A percentile compares a stretch with the other conserved stretches of the same genome.
These are phyloP conservation scores for Lasius platythorax DNA, from an alignment of 2,888 invertebrate genomes.

Conservation along the genomic window DNA sequence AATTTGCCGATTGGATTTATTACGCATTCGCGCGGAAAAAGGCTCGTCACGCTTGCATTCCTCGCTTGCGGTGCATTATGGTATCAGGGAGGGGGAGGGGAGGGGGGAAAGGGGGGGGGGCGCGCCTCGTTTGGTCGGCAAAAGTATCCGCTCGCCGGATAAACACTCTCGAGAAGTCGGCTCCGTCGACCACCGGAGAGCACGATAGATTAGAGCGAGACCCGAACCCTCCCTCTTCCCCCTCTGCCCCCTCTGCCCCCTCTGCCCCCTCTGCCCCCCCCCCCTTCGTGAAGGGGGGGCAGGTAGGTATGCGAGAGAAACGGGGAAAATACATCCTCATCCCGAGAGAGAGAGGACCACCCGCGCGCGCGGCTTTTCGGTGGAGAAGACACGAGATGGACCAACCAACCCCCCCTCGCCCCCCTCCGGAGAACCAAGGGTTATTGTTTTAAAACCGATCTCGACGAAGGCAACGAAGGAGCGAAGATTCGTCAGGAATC, in stretches of 20 bases:
- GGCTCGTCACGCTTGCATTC: slow-evolving; percentile 59
- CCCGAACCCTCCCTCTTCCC: neutral
- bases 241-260: too few relatives aligned
- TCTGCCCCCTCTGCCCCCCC: too few relatives aligned
- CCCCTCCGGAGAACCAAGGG: too few relatives aligned
- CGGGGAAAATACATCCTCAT: neutral
- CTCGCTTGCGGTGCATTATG: slow-evolving; percentile 37
- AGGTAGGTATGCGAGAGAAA: slow-evolving; percentile 34
- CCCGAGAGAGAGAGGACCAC: slow-evolving; percentile 15
- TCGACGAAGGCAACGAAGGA: too few relatives aligned
- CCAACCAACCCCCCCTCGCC: too few relatives aligned
- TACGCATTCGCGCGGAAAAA: slow-evolving; percentile 58
- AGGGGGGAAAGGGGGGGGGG: slow-evolving; percentile 1
- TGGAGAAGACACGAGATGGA: too few relatives aligned
- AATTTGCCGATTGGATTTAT: slow-evolving; percentile 49
- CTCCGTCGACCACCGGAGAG: slow-evolving; percentile 17
- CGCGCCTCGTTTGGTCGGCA: slow-evolving; percentile 9
- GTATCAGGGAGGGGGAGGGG: neutral
- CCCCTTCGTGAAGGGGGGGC: neutral
- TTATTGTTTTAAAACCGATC: neutral
- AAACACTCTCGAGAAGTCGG: neutral
- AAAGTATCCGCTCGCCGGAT: slow-evolving; percentile 20
- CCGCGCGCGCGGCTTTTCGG: neutral
- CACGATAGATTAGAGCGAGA: slow-evolving; percentile 14
- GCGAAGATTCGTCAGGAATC: neutral